Base-by-base conservation (phyloP, 92 coral and sea anemone genomes). In the Anthopleura xanthogrammica region DNA sequence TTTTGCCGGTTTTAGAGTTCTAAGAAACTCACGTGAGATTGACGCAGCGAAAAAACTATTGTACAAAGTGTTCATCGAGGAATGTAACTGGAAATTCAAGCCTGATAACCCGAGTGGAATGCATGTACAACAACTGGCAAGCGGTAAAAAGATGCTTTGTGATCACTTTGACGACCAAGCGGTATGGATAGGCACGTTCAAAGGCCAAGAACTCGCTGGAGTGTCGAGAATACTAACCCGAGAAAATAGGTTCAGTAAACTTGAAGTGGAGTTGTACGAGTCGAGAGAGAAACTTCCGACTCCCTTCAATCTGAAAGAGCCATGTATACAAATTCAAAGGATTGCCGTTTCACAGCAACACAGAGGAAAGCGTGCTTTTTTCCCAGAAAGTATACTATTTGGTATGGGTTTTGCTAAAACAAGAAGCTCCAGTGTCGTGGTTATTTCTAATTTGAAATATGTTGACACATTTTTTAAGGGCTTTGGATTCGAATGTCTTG, bases 91-190 rank as follows among this genome's bases (percentile, higher is more conserved):
- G 88, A 41, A 81, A 8, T 73, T 80, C 23, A 73, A 10, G 43
- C 84, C 84, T 19, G 22, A 72, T 16, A 79, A 72, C 55, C 83
- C 84, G 13, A 85, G 77, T 54, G 83, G 79, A 19, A 55, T 85
- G 71, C 74, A 71, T 46, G 70, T 85, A 72, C 77, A 43, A 41
- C 72, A 79, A 73, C 12, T 24, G 17, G 16, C 74, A 29, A 80
- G 60, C 56, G 84, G 84, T 40, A 75, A 79, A 13, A 70, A 72
- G 43, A 79, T 85, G 82, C 79, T 85, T 52, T 85, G 88, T 43
- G 88, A 85, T 72, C n/a, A 41, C 24, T 85, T 85, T 58, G 84
- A 85, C 60, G 68, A 70, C 22, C 56, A 78, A 55, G 88, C 88
- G 40, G 50, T 79, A 50, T 85, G 88, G 84, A 20, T 79, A 3